phyloP scores from a whole-genome alignment of 2,113 vertebrate species.

The Notiomystis cincta region DNA sequence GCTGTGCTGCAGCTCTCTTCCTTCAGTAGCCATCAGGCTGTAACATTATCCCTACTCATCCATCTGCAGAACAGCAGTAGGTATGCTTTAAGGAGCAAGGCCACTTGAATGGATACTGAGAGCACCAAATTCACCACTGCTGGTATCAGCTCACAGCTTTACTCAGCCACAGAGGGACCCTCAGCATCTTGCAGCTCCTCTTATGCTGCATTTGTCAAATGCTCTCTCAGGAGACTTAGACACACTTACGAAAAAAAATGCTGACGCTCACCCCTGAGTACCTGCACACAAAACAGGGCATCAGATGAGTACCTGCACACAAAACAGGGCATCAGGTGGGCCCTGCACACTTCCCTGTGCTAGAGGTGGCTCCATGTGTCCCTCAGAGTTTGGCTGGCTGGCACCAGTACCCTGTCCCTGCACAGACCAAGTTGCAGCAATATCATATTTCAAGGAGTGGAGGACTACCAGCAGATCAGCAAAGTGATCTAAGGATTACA shows the following conservation, averaged over 20 bases:
- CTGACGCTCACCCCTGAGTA: neutral
- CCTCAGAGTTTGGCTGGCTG: neutral
- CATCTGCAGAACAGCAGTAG: neutral
- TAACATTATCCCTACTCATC: neutral
- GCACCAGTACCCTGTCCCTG: neutral
- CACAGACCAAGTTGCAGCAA: fast-evolving
- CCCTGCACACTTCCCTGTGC: neutral
- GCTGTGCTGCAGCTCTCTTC: neutral
- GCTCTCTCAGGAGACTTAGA: neutral
- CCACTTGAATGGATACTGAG: neutral
- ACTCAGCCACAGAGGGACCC: neutral
- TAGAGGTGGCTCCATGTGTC: neutral
- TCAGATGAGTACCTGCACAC: neutral
- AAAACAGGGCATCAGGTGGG: neutral
- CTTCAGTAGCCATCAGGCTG: neutral
- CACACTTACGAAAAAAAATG: neutral
- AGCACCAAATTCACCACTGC: neutral
- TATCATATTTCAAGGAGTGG: neutral
- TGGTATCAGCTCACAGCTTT: neutral
- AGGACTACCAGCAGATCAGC: neutral
- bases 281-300: neutral
- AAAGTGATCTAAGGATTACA: neutral
- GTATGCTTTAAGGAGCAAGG: neutral
- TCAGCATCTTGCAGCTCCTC: neutral
- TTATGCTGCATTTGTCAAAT: neutral